Evolutionary conservation across 2,113 vertebrate species (phyloP).

Genomic region (Phalacrocorax pelagicus): DNA sequence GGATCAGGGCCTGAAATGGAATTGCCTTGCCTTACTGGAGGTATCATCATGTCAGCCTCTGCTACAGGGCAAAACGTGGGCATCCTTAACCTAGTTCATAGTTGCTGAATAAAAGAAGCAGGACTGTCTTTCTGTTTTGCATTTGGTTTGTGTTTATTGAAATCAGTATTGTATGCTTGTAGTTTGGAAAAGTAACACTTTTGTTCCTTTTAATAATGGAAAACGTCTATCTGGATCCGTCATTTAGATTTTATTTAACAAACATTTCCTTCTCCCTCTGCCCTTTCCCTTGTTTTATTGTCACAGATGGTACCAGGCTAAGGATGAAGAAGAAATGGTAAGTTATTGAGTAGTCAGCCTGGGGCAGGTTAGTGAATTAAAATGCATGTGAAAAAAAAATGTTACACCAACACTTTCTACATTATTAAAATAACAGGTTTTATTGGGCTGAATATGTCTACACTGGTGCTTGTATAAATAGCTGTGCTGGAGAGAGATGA

Average conservation of each 20-base stretch:
- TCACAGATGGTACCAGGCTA: background rate
- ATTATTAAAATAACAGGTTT: conserved; percentile 25
- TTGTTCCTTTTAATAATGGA: background rate
- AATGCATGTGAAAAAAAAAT: background rate
- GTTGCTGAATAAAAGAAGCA: background rate
- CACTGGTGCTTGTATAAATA: background rate
- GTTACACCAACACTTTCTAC: background rate
- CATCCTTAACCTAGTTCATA: background rate
- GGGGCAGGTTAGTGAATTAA: conserved; percentile 7
- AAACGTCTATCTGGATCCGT: conserved; percentile 4
- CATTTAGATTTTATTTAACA: background rate
- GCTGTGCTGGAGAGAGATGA: background rate
- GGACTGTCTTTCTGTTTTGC: background rate
- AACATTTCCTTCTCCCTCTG: background rate
- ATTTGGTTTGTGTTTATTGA: background rate
- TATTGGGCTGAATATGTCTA: background rate
- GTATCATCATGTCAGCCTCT: background rate
- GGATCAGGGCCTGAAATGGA: background rate
- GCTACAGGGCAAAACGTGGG: background rate
- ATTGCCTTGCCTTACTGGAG: background rate
- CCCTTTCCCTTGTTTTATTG: background rate
- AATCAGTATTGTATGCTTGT: background rate
- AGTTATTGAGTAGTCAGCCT: background rate
- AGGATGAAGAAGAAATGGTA: background rate
- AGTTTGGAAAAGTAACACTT: background rate